Base-by-base conservation (phyloP, 2,113 vertebrate species). In the Sceloporus undulatus region DNA sequence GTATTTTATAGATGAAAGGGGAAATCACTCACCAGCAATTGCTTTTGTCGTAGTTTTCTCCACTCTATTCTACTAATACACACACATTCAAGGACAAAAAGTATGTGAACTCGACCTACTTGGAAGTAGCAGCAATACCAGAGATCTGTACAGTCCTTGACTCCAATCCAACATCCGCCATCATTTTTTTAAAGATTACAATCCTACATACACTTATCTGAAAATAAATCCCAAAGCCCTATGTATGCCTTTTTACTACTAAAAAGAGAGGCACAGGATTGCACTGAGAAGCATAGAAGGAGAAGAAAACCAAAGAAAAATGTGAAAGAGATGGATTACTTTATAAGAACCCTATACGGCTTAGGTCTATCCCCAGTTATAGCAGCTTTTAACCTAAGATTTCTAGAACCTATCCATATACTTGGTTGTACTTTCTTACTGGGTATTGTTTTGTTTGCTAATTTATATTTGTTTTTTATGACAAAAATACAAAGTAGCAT, bases 1-100 rank as follows among this genome's bases (percentile, higher is more conserved):
- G 3, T 79, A 29, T 90, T 92, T 93, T 90, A 95, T 95, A 81
- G 94, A 95, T 96, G 85, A 94, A 94, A 91, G 88, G 84, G 87
- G 76, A 92, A 92, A 96, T 92, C 94, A 92, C 87, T 87, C 87
- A 88, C 79, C 85, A 88, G 86, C 92, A 95, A 93, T 92, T 94
- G 82, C 81, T 91, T 85, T 91, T 95, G 93, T 93, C 93, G 94
- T 85, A 93, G 87, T 82, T 74, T 83, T 91, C 77, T 91, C 87
- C 92, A 84, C 89, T 89, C 16, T 86, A 88, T 83, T 59, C 83
- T 82, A 93, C 59, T 19, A 85, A 84, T 14, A 71, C 62, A 93
- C n/a, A 92, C 86, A 90, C 80, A 79, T 91, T 93, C 91, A 95
- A 95, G 93, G 93, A 92, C 92, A 94, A 89, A 88, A 77, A 83